phyloP scores from a whole-genome alignment of 2,797 vertebrate genomes.

The Periparus ater region DNA sequence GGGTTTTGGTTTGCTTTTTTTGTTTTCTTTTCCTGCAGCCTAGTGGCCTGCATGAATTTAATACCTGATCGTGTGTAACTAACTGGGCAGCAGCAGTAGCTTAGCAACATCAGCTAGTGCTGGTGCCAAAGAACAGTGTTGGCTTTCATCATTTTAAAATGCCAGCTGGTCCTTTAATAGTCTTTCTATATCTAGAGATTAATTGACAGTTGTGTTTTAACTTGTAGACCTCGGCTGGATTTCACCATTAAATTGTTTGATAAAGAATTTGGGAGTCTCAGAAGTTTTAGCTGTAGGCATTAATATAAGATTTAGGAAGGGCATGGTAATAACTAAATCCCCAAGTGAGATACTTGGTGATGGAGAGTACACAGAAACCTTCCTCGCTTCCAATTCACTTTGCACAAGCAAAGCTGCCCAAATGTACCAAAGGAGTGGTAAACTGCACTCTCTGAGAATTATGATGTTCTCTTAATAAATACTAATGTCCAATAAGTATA shows the following conservation, averaged over 20 bases:
- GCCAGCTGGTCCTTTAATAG: slow-evolving; percentile 34
- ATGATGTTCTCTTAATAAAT: not conserved
- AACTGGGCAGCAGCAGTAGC: slow-evolving; percentile 27
- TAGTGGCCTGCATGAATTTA: not conserved
- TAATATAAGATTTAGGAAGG: not conserved
- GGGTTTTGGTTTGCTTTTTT: too few relatives aligned
- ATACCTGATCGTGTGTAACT: slow-evolving; percentile 26
- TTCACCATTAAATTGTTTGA: not conserved
- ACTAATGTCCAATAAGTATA: not conserved
- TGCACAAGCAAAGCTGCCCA: not conserved
- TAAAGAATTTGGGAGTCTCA: not conserved
- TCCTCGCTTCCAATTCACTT: not conserved
- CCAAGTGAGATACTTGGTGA: not conserved
- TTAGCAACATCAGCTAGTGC: slow-evolving; percentile 32
- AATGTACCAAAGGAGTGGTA: not conserved
- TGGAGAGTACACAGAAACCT: not conserved
- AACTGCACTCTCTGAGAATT: not conserved
- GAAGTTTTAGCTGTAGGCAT: not conserved
- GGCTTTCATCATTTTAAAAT: slow-evolving; percentile 29
- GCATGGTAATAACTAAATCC: not conserved
- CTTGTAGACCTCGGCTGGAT: not conserved
- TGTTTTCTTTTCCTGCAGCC: not conserved
- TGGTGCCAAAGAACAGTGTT: slow-evolving; percentile 9
- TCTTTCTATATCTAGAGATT: slow-evolving; percentile 31
- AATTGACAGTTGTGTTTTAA: slow-evolving; percentile 8